A percentile compares a stretch with the other conserved stretches of the same genome.
These are phyloP conservation scores for Drosophila falleni DNA, from an alignment of 2,888 invertebrate species.

Conservation along the genomic window DNA sequence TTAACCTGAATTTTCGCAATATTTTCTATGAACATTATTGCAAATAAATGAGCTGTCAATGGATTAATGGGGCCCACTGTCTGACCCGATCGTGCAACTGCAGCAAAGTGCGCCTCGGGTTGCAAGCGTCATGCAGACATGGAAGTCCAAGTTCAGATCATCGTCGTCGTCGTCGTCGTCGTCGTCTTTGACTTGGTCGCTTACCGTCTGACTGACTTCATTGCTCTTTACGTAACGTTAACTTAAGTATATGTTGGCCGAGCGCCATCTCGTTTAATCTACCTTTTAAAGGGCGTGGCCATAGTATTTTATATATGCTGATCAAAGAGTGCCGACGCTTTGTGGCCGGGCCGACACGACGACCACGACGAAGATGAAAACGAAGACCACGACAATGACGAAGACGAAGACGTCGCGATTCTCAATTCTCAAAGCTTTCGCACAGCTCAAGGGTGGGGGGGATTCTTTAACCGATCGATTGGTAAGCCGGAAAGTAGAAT, in stretches of 20 bases:
- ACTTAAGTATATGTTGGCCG: slow-evolving; percentile 82
- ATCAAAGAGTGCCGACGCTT: slow-evolving; percentile 85
- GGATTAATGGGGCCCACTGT: slow-evolving; percentile 56
- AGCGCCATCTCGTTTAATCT: slow-evolving; percentile 86
- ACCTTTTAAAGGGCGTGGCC: slow-evolving; percentile 85
- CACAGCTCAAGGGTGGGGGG: slow-evolving; percentile 5
- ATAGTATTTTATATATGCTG: slow-evolving; percentile 85
- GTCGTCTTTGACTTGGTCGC: slow-evolving; percentile 14
- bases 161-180: slow-evolving; percentile 39
- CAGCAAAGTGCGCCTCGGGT: slow-evolving; percentile 67
- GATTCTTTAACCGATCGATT: slow-evolving; percentile 18
- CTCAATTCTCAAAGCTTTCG: slow-evolving; percentile 9
- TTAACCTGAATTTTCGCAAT: background rate
- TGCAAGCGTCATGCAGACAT: slow-evolving; percentile 54
- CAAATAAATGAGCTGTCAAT: slow-evolving; percentile 4
- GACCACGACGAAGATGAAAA: slow-evolving; percentile 31
- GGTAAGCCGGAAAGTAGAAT: slow-evolving; percentile 16
- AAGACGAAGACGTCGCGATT: slow-evolving; percentile 43
- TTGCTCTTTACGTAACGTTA: slow-evolving; percentile 82
- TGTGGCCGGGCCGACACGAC: slow-evolving; percentile 79
- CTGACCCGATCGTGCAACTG: slow-evolving; percentile 54
- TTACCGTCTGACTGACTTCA: slow-evolving; percentile 76
- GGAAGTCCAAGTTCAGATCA: slow-evolving; percentile 41
- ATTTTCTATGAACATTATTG: background rate
- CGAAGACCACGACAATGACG: slow-evolving; percentile 24